Percentiles rank a stretch among this genome's conserved stretches.
phyloP scores from a whole-genome alignment of 2,888 invertebrate genomes.

The Meganola albula region DNA sequence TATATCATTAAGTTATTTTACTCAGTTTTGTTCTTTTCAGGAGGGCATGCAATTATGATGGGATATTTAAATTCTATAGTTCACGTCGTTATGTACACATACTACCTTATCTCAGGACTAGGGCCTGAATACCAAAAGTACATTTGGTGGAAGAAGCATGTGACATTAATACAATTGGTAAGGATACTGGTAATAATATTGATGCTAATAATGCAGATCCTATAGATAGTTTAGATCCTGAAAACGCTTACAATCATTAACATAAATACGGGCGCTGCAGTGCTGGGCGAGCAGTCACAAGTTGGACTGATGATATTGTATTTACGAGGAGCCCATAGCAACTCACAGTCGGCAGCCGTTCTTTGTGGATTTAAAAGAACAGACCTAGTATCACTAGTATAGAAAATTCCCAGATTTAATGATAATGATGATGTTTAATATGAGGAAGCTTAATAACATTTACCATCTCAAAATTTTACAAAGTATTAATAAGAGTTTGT shows the following conservation, averaged over 20 bases:
- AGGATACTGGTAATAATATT: constrained; percentile 19
- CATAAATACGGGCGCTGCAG: too few relatives aligned
- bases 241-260: neutral
- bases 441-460: too few relatives aligned
- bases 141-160: constrained; percentile 93
- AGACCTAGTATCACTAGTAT: neutral
- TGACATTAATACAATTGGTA: constrained; percentile 85
- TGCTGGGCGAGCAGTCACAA: too few relatives aligned
- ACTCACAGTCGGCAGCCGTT: neutral
- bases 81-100: constrained; percentile 90
- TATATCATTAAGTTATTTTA: neutral
- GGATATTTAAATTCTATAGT: constrained; percentile 88
- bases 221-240: neutral
- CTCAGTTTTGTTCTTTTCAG: constrained; percentile 10
- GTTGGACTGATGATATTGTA: neutral
- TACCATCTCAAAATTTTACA: too few relatives aligned
- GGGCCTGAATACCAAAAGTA: constrained; percentile 90
- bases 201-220: neutral
- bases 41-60: constrained; percentile 83
- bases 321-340: neutral
- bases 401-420: neutral
- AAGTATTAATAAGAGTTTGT: too few relatives aligned
- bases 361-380: neutral
- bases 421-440: neutral
- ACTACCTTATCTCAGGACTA: constrained; percentile 87